Evolutionary conservation across 2,113 vertebrate species (phyloP), one percentile per base, ranked within the genome.

Genomic region (Hassar affinis): DNA sequence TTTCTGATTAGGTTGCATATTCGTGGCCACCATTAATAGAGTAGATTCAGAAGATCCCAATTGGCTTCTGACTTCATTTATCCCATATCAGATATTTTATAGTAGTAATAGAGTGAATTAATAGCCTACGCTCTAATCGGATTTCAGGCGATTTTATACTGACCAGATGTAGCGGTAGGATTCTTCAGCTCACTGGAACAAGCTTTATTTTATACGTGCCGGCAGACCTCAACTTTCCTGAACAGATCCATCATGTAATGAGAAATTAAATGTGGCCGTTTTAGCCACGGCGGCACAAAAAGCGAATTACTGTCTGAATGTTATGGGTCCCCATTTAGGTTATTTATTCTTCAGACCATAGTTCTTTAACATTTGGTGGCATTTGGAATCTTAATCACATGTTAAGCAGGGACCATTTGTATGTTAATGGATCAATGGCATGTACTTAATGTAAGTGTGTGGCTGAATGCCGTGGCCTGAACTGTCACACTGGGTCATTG

Each of bases 301-400:
- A 91, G 72, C 75, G 85, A 92, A 91, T 92, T 90, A 90, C 90
- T 81, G 71, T 49, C 77, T 33, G 80, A 66, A 79, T 79, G 69
- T 85, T 89, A 92, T 85, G 81, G 87, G 87, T 42, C 84, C 71
- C 84, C 85, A 86, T 83, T 88, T 87, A 87, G 87, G 90, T 92
- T 90, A 91, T 92, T 93, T 93, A 90, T 93, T 89, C 87, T 88
- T 91, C 85, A 93, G 92, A 82, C 92, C 89, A 90, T 87, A 85
- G 87, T 91, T 92, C 90, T 86, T 92, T 93, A 91, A 93, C 93
- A 92, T 95, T 94, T 92, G 92, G 90, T 94, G 93, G 92, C 91
- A 93, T 94, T 94, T 94, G 87, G 88, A 85, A 87, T 85, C 86
- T 88, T 79, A 86, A 91, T 91, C 90, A 88, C 90, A 79, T 89